phyloP scores from a whole-genome alignment of 2,888 invertebrate genomes.

The Poecilus cupreus region DNA sequence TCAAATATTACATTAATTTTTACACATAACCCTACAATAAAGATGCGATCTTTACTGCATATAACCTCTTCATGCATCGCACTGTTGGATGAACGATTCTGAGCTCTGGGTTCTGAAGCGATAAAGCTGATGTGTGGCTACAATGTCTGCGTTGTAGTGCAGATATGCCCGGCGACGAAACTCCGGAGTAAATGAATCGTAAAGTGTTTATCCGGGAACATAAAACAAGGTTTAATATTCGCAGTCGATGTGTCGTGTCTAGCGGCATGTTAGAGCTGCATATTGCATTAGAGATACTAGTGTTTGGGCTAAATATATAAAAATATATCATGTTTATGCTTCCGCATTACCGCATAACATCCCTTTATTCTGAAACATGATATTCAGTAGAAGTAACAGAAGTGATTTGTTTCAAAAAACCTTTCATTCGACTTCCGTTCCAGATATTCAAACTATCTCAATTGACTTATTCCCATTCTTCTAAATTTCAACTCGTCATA shows the following conservation, averaged over 20 bases:
- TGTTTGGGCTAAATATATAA: neutral
- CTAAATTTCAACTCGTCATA: too few relatives aligned
- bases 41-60: conserved; percentile 34
- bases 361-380: too few relatives aligned
- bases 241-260: conserved; percentile 19
- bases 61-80: conserved; percentile 18
- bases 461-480: too few relatives aligned
- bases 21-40: conserved; percentile 1
- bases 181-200: conserved; percentile 56
- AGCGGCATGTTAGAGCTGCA: neutral
- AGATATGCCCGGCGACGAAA: conserved; percentile 18
- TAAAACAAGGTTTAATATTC: conserved; percentile 56
- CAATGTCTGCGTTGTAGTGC: conserved; percentile 19
- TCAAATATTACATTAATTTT: conserved; percentile 42
- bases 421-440: too few relatives aligned
- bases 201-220: conserved; percentile 54
- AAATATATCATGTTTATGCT: neutral
- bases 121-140: neutral
- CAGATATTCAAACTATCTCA: too few relatives aligned
- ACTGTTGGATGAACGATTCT: neutral
- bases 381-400: too few relatives aligned
- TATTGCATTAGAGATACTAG: conserved; percentile 12
- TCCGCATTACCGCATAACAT: neutral
- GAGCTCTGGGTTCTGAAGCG: neutral
- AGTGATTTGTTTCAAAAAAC: too few relatives aligned